A percentile compares a stretch with the other conserved stretches of the same genome.
phyloP scores from a whole-genome alignment of 2,888 invertebrate species.

The Clunio marinus region DNA sequence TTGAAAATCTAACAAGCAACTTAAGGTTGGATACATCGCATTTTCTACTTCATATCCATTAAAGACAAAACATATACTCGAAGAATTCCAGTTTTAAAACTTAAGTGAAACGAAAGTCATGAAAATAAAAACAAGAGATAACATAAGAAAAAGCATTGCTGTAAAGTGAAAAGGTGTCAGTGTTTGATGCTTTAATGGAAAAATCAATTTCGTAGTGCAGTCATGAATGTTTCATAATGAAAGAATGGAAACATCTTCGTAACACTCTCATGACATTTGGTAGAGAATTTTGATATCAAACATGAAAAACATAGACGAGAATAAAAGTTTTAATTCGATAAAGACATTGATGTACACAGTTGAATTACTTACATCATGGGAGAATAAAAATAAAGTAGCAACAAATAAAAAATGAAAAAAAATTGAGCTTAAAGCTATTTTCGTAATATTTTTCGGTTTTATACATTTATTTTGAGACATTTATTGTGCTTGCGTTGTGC shows the following conservation, averaged over 20 bases:
- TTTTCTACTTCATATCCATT: constrained; percentile 1
- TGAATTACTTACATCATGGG: constrained; percentile 15
- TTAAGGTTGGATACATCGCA: not conserved
- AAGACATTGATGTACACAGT: constrained; percentile 25
- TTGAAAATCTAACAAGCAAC: not conserved
- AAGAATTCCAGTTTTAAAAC: not conserved
- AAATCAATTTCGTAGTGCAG: constrained; percentile 19
- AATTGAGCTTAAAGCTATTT: constrained; percentile 35
- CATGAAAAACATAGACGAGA: not conserved
- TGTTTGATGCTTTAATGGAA: constrained; percentile 19
- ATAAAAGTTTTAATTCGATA: constrained; percentile 37
- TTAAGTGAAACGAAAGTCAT: not conserved
- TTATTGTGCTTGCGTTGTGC: too few relatives aligned
- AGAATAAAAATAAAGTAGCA: constrained; percentile 32
- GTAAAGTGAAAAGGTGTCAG: constrained; percentile 15
- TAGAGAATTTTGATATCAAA: too few relatives aligned
- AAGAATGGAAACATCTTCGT: not conserved
- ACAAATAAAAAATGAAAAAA: constrained; percentile 28
- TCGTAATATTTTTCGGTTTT: too few relatives aligned
- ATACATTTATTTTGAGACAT: too few relatives aligned
- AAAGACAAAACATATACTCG: not conserved
- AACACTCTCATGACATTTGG: too few relatives aligned
- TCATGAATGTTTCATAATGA: not conserved
- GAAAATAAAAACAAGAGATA: constrained; percentile 14
- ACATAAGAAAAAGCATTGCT: not conserved